A percentile compares a stretch with the other conserved stretches of the same genome.
Evolutionary conservation across 2,797 vertebrate genomes (phyloP).

Genomic region (Sternarchorhynchus goeldii): DNA sequence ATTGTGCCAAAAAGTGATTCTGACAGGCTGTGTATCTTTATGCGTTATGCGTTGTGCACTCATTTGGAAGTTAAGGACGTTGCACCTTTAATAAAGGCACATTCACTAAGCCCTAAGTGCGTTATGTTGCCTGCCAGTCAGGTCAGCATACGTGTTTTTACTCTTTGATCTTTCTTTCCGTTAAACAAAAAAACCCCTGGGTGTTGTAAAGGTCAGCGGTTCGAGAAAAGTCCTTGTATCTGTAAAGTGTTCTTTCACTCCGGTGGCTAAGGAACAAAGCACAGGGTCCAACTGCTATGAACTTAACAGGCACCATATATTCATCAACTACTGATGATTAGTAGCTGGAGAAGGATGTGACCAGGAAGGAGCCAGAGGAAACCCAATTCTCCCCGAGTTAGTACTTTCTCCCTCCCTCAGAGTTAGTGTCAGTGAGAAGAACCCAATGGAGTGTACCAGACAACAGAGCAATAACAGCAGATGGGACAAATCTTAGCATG

Average conservation of each 20-base stretch:
- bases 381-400: constrained; percentile 32
- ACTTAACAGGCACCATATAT: too few species aligned
- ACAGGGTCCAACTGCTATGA: too few species aligned
- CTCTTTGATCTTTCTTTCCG: background rate
- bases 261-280: too few species aligned
- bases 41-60: constrained; percentile 84
- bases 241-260: too few species aligned
- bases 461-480: constrained; percentile 48
- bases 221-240: too few species aligned
- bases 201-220: background rate
- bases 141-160: background rate
- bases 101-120: constrained; percentile 2
- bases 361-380: background rate
- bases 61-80: constrained; percentile 89
- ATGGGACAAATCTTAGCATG: constrained; percentile 52
- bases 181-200: background rate
- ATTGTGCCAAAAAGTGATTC: constrained; percentile 94
- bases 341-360: background rate
- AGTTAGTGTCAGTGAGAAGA: constrained; percentile 36
- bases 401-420: background rate
- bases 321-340: background rate
- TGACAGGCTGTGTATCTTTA: constrained; percentile 92
- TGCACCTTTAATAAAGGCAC: constrained; percentile 83
- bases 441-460: constrained; percentile 29
- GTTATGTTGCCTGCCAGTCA: background rate